Percentiles rank a stretch among this genome's conserved stretches.
Evolutionary conservation across 2,113 vertebrate genomes (phyloP).

Genomic region (Alaudala cheleensis): DNA sequence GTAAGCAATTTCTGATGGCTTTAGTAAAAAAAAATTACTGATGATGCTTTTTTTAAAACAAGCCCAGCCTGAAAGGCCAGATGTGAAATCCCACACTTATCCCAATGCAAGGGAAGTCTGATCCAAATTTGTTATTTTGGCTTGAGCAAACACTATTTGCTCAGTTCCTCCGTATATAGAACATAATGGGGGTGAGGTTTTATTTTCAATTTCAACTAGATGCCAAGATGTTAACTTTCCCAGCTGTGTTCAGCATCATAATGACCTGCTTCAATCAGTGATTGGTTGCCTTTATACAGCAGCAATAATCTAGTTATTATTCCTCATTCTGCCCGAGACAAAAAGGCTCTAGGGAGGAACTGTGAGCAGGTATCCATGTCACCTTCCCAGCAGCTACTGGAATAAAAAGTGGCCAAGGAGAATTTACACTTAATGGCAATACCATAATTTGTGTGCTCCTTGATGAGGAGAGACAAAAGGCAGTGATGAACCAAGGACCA

Average conservation of each 20-base stretch:
- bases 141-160: not conserved
- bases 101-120: not conserved
- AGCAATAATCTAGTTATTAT: not conserved
- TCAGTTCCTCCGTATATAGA: not conserved
- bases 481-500: not conserved
- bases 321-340: not conserved
- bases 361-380: not conserved
- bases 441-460: not conserved
- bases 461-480: not conserved
- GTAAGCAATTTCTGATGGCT: conserved; percentile 42
- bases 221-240: not conserved
- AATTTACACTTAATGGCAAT: not conserved
- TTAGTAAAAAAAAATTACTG: not conserved
- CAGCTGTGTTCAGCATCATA: not conserved
- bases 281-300: not conserved
- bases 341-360: not conserved
- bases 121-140: not conserved
- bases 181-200: not conserved
- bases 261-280: not conserved
- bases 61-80: conserved; percentile 29
- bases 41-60: conserved; percentile 11
- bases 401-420: not conserved
- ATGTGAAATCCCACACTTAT: conserved; percentile 1
- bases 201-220: not conserved
- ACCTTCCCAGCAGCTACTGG: not conserved